These are phyloP conservation scores for Gymnobelideus leadbeateri DNA, from an alignment of 2,113 vertebrate species.

Conservation along the genomic window DNA sequence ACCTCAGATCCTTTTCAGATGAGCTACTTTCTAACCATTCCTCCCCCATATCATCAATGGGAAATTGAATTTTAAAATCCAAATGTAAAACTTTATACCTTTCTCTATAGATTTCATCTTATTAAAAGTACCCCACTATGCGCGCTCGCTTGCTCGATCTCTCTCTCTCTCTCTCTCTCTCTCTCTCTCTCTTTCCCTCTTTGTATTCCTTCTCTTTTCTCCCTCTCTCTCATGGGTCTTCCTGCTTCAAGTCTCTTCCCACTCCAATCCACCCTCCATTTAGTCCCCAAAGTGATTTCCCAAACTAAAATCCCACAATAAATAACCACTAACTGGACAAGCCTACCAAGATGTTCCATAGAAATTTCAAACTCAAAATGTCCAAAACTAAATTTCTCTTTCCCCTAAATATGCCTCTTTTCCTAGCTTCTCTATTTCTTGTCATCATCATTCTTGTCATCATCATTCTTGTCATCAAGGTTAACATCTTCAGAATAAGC, in stretches of 20 bases:
- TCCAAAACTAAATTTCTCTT: background rate
- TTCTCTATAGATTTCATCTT: too few species aligned
- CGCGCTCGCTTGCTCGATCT: background rate
- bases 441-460: background rate
- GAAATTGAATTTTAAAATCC: background rate
- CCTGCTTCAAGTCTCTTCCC: background rate
- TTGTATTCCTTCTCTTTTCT: too few species aligned
- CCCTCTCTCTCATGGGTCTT: background rate
- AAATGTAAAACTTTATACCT: background rate
- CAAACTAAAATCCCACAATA: background rate
- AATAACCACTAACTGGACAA: background rate
- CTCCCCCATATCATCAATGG: background rate
- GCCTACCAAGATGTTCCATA: background rate
- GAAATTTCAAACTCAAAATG: background rate
- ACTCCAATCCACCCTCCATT: background rate
- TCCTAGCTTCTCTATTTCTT: background rate
- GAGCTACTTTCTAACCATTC: background rate
- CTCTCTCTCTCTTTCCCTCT: background rate
- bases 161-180: background rate
- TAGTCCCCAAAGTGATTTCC: background rate
- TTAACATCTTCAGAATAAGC: constrained; percentile 1
- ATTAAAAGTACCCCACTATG: too few species aligned
- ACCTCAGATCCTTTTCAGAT: background rate
- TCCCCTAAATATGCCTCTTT: background rate
- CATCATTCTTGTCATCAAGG: background rate